phyloP scores from a whole-genome alignment of 2,113 vertebrate species.

The Heptranchias perlo region DNA sequence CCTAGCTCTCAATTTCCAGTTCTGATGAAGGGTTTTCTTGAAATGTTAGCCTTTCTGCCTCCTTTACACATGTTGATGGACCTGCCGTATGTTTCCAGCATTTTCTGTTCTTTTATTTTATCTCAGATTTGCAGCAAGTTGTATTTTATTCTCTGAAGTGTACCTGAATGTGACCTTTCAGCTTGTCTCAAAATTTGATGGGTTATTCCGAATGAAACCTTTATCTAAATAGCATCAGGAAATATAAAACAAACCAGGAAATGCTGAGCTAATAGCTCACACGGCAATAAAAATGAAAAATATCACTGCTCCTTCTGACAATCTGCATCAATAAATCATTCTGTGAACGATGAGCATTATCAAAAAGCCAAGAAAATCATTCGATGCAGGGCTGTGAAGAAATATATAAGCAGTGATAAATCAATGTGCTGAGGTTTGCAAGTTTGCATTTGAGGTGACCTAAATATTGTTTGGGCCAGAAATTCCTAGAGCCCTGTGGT shows the following conservation, averaged over 20 bases:
- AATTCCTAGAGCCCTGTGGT: background rate
- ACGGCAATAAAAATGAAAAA: background rate
- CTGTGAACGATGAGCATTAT: background rate
- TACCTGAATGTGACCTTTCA: background rate
- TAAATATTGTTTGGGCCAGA: background rate
- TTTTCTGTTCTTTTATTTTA: background rate
- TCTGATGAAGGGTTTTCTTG: background rate
- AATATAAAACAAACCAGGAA: background rate
- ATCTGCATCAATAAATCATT: background rate
- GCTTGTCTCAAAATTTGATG: background rate
- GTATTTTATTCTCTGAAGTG: background rate
- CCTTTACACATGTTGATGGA: background rate
- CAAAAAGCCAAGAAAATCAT: background rate
- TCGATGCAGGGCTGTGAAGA: background rate
- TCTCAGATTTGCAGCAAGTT: background rate
- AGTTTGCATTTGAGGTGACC: background rate
- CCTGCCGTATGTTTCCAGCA: background rate
- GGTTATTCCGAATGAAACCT: background rate
- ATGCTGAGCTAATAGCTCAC: background rate
- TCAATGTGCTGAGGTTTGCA: background rate
- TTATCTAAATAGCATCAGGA: constrained; percentile 4
- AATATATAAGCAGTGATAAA: background rate
- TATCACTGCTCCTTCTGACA: background rate
- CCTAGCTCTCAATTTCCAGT: background rate
- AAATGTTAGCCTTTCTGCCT: background rate